Evolutionary conservation across 2,113 vertebrate species (phyloP).

Genomic region (Casuarius casuarius): DNA sequence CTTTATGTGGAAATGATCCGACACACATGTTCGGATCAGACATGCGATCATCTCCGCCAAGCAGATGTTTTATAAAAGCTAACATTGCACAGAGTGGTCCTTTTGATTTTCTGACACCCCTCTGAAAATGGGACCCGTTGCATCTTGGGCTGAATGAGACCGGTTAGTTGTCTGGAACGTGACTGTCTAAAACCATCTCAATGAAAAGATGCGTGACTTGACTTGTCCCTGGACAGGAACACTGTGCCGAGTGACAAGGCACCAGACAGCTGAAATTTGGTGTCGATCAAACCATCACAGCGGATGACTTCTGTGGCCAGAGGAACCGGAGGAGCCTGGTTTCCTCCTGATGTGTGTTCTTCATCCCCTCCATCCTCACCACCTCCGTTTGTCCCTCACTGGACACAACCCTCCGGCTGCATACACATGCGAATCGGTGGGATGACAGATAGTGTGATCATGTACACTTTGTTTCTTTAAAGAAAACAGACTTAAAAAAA

Average conservation of each 20-base stretch:
- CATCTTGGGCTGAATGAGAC: accelerated
- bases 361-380: accelerated
- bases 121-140: neutral
- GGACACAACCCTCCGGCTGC: neutral
- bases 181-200: neutral
- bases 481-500: neutral
- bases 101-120: neutral
- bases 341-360: neutral
- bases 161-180: neutral
- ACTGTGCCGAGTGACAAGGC: neutral
- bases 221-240: neutral
- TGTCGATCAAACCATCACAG: neutral
- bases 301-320: neutral
- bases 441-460: neutral
- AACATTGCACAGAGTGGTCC: neutral
- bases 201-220: accelerated
- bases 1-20: neutral
- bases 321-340: neutral
- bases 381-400: accelerated
- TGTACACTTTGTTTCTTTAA: neutral
- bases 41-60: neutral
- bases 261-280: neutral
- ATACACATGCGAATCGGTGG: neutral
- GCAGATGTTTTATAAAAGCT: neutral
- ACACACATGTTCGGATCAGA: neutral